Conservation (phyloP, 2,888 invertebrate genomes). For the Rhamnusium bicolor region DNA sequence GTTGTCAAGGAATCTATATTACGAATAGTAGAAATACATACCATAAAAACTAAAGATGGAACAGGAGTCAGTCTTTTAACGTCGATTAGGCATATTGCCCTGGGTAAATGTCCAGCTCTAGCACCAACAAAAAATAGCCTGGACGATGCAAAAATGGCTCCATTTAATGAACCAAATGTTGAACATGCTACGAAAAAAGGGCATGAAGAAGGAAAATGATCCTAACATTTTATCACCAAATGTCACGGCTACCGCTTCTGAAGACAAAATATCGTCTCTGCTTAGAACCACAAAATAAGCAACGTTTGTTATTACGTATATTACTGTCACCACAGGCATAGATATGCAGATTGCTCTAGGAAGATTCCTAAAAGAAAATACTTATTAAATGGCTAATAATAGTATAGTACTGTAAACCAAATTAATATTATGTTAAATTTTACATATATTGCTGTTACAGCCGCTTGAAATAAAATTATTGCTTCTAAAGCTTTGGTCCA, state of each 20-base stretch:
- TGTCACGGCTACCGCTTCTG: constrained; percentile 98
- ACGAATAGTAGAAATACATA: constrained; percentile 73
- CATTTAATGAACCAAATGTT: constrained; percentile 93
- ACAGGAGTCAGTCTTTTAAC: constrained; percentile 84
- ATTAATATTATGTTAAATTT: too few relatives aligned
- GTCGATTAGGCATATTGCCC: constrained; percentile 85
- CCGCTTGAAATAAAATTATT: too few relatives aligned
- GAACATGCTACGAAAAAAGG: constrained; percentile 93
- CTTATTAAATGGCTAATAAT: not conserved
- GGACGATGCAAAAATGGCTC: constrained; percentile 96
- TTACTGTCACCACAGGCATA: constrained; percentile 88
- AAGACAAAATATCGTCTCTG: constrained; percentile 86
- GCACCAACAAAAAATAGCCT: constrained; percentile 95
- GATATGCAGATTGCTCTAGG: constrained; percentile 96
- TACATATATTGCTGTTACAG: too few relatives aligned
- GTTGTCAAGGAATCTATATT: too few relatives aligned
- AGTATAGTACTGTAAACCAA: too few relatives aligned
- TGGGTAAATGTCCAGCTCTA: constrained; percentile 90
- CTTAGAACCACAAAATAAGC: constrained; percentile 91
- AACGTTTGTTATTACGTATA: constrained; percentile 91
- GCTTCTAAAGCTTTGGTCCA: too few relatives aligned
- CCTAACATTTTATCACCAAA: constrained; percentile 88
- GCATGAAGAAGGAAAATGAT: constrained; percentile 87
- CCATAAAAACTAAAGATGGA: constrained; percentile 88
- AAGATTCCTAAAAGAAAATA: constrained; percentile 82